Base-by-base conservation (phyloP, 1,140 invertebrate species). In the Mylabris phalerata region DNA sequence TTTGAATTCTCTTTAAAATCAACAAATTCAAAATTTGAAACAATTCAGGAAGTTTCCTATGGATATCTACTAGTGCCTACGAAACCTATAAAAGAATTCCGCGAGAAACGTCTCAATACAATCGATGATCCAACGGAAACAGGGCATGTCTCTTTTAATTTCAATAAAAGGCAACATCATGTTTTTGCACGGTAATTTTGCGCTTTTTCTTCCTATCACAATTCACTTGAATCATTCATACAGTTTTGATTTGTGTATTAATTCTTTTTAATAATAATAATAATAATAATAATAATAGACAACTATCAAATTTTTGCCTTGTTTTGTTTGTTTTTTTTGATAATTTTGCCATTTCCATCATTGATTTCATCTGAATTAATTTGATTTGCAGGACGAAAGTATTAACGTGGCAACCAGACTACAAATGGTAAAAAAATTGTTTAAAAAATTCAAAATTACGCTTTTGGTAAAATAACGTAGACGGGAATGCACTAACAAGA, bases 41-140 rank as follows among this genome's bases (percentile, higher is more conserved):
- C 70, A 47, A 19, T 19, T 19, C 55, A 80, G 77, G 88, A 91
- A 75, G 86, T 93, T 63, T 94, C 92, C 25, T 95, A 94, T 75
- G 88, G 88, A 47, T 85, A 89, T 70, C 75, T 94, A 48, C 76
- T 95, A 58, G 84, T 89, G 65, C 89, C 90, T 26, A 88, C 88
- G 10, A 79, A 82, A 68, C 19, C 48, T 3, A 38, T 48, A 11
- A 79, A 85, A 27, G 82, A 78, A 60, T 75, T 77, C 54, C 66
- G 77, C 50, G 77, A 80, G 51, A 75, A 48, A 48, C 54, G 62
- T 41, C 59, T 58, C 9, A 67, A 67, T 54, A 71, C 67, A 9
- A 67, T 68, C 9, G 73, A 73, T 45, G 71, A 74, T 58, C 63
- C 66, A 7, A 63, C 65, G 9, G 71, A 72, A 32, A 32, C 60